Base-by-base conservation (phyloP, 1,140 invertebrate genomes). In the Brachionus plicatilis region DNA sequence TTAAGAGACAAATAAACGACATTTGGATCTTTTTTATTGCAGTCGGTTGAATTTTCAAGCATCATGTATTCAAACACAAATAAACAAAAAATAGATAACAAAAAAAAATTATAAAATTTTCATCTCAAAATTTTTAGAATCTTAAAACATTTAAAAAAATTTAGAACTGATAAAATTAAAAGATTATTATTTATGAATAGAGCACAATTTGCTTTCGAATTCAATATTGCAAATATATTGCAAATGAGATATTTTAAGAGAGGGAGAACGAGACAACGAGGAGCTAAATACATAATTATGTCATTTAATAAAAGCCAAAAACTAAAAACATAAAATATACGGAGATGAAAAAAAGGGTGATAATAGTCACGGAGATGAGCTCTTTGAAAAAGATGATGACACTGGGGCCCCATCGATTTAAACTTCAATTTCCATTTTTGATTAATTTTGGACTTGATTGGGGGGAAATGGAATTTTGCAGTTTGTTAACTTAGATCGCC, bases 221-320 rank as follows among this genome's bases (percentile, higher is more conserved):
- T 43, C 33, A 72, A 72, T 72, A 72, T 72, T 72, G 33, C 66
- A 70, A 70, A 70, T 70, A 70, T 70, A 70, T 70, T 70, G 66
- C 68, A 43, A 72, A 43, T 43, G 41, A 43, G 43, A 45, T 43
- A 24, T 17, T 20, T 20, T 37, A 41, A 72, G 41, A 72, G 37
- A 72, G 68, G 33, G 37, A 43, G 33, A 20, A 41, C 17, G 33
- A 72, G 17, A 72, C 68, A 41, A 68, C 27, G 37, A 41, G 37
- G 33, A 72, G 17, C 17, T 43, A 72, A 43, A 72, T 72, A 29
- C 72, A 76, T 76, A 76, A 76, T 76, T 76, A 76, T 76, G 72
- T 76, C 72, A 76, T 76, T 76, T 53, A 29, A 76, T 20, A 24
- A 76, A 60, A 60, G 53, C 53, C 9, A 60, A 60, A 20, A 37